A percentile compares a stretch with the other conserved stretches of the same genome.
These are phyloP conservation scores for Torymus tubicola DNA, from an alignment of 2,888 invertebrate genomes.

Conservation along the genomic window DNA sequence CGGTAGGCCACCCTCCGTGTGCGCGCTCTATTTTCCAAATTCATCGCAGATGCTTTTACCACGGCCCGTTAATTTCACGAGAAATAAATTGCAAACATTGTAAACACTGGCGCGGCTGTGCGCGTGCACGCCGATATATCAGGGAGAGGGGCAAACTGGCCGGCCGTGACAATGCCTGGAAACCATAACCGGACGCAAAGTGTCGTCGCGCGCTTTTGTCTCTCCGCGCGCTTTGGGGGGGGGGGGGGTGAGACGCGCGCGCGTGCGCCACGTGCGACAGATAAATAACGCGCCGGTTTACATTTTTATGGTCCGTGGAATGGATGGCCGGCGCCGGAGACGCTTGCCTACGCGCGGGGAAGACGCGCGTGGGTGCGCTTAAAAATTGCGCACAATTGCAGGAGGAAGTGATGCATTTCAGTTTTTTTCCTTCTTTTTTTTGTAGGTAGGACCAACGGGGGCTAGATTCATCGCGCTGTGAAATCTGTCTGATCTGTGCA, in stretches of 20 bases:
- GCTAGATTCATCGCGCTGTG: constrained; percentile 19
- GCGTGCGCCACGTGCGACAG: constrained; percentile 61
- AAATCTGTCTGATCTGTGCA: constrained; percentile 31
- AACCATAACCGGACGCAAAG: constrained; percentile 66
- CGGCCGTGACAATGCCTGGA: constrained; percentile 45
- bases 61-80: constrained; percentile 46
- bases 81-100: constrained; percentile 55
- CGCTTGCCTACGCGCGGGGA: constrained; percentile 12
- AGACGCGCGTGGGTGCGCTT: constrained; percentile 60
- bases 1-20: background rate
- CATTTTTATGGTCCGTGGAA: constrained; percentile 67
- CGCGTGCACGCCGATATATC: constrained; percentile 40
- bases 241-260: background rate
- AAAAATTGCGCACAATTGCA: constrained; percentile 43
- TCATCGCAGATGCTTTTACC: constrained; percentile 50
- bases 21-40: constrained; percentile 44
- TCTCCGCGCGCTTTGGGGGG: constrained; percentile 54
- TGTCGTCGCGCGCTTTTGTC: constrained; percentile 65
- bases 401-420: constrained; percentile 43
- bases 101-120: constrained; percentile 37
- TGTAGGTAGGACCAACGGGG: background rate
- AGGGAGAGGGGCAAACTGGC: constrained; percentile 34
- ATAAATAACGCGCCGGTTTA: constrained; percentile 70
- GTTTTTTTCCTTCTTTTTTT: constrained; percentile 11
- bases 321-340: constrained; percentile 5